Conservation (phyloP, 2,888 invertebrate species). For the Rhorus exstirpatorius region DNA sequence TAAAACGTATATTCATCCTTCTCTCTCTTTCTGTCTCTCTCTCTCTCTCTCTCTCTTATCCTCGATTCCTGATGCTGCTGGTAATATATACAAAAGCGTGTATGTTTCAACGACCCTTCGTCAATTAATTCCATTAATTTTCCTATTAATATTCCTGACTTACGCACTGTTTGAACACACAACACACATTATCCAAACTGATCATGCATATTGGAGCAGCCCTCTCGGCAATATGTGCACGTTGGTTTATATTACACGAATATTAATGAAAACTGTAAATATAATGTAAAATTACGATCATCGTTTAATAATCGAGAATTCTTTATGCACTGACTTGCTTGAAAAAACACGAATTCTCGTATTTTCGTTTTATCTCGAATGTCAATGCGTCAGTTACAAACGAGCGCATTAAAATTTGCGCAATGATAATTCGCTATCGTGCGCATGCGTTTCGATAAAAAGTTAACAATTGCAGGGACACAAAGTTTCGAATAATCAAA, state of each 20-base stretch:
- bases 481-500: too few relatives aligned
- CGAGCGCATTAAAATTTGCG: constrained; percentile 7
- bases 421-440: constrained; percentile 3
- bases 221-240: constrained; percentile 43
- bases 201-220: constrained; percentile 41
- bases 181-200: constrained; percentile 41
- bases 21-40: constrained; percentile 4
- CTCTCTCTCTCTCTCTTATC: not conserved
- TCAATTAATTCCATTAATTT: constrained; percentile 60
- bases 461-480: too few relatives aligned
- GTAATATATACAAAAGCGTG: not conserved
- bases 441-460: not conserved
- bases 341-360: not conserved
- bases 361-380: not conserved
- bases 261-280: constrained; percentile 48
- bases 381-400: not conserved
- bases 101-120: constrained; percentile 33
- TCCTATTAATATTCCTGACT: constrained; percentile 65
- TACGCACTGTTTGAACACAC: constrained; percentile 53
- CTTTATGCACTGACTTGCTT: not conserved
- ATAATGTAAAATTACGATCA: constrained; percentile 43
- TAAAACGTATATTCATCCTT: not conserved
- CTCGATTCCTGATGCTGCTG: constrained; percentile 1
- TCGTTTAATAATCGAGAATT: constrained; percentile 27
- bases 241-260: constrained; percentile 43